Base-by-base conservation (phyloP, 1,140 invertebrate species). In the Drusus annulatus region DNA sequence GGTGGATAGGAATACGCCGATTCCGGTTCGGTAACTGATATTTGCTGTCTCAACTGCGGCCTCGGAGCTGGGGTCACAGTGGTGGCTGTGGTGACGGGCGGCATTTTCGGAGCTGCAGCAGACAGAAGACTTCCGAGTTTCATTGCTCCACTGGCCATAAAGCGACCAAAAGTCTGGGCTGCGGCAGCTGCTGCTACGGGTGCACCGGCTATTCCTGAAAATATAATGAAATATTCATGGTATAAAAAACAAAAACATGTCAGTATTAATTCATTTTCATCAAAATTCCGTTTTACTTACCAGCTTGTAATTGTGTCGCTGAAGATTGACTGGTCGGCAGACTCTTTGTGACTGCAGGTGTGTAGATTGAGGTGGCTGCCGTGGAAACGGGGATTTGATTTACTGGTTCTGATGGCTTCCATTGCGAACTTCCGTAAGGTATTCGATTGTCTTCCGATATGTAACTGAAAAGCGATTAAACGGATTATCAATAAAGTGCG, bases 241-340 rank as follows among this genome's bases (percentile, higher is more conserved):
- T n/a, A n/a, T n/a, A n/a, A n/a, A n/a, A n/a, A n/a, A n/a, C n/a
- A n/a, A n/a, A n/a, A n/a, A n/a, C n/a, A n/a, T n/a, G n/a, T n/a
- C n/a, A n/a, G n/a, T n/a, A n/a, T n/a, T n/a, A n/a, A n/a, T n/a
- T n/a, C n/a, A n/a, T n/a, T n/a, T n/a, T n/a, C n/a, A n/a, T n/a
- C n/a, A n/a, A 28, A 28, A 28, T 2, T 28, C 2, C 54, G 50
- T 1, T 17, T 0, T 23, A 10, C 45, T 77, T 16, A 78, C 76
- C 76, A n/a, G 76, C 76, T 69, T 52, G 50, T 16, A 78, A 36
- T 82, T 74, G 85, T 84, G 81, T 90, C 89, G 90, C 58, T 89
- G 90, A 82, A 91, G 87, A 86, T 92, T 92, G 85, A 92, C 91
- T 83, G 90, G 91, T 73, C 82, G 84, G 83, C 84, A 86, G 78